Conservation (phyloP, 2,113 vertebrate genomes). For the Megaceryle torquata region DNA sequence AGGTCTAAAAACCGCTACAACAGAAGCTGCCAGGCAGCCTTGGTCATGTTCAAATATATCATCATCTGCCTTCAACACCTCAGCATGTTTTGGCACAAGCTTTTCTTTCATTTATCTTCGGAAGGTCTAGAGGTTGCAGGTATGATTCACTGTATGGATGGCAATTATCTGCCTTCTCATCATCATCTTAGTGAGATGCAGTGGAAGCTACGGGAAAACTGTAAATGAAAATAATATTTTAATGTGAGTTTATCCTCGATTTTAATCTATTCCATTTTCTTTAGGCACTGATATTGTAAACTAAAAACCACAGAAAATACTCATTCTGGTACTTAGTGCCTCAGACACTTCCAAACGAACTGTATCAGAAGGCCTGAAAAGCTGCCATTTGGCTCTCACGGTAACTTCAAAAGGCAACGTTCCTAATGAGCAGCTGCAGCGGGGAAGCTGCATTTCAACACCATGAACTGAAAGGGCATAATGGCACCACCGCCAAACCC, state of each 20-base stretch:
- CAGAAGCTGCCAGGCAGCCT: background rate
- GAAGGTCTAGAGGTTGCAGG: background rate
- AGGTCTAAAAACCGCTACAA: background rate
- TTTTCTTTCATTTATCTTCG: background rate
- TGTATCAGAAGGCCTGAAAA: conserved; percentile 9
- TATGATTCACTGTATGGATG: fast-evolving
- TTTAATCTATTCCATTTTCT: background rate
- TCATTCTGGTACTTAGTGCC: background rate
- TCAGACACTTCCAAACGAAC: background rate
- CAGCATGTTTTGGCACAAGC: fast-evolving
- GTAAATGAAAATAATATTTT: background rate
- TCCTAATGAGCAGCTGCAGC: conserved; percentile 71
- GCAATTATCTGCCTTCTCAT: background rate
- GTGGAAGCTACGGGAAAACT: background rate
- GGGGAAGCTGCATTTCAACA: conserved; percentile 60
- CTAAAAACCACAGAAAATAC: background rate
- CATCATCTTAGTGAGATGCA: fast-evolving
- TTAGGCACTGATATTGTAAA: background rate
- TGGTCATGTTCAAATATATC: background rate
- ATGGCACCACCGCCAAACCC: conserved; percentile 29
- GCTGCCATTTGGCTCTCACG: conserved; percentile 53
- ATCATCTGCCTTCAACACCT: background rate
- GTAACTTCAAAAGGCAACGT: conserved; percentile 61
- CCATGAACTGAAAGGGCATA: conserved; percentile 19
- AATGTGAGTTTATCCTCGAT: background rate